Evolutionary conservation across 2,888 invertebrate species (phyloP), one percentile per base, ranked within the genome.

Genomic region (Plagodis dolabraria): DNA sequence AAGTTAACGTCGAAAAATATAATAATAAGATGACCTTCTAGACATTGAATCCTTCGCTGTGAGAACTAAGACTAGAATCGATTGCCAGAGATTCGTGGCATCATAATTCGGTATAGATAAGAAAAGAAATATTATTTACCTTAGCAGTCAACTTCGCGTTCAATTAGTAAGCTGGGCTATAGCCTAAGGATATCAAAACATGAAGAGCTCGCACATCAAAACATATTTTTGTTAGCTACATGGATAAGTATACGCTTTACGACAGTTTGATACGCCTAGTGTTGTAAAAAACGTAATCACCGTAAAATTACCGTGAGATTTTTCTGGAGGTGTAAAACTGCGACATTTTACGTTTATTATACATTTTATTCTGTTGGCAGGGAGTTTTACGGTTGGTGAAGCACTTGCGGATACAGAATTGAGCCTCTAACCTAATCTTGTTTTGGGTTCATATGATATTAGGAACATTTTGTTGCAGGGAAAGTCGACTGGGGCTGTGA

Each of bases 281-380:
- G 55, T 50, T 58, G 64, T 64, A 65, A 67, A 68, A 57, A 35
- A 40, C 10, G 48, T 62, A 54, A 65, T 65, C 48, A 65, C 61
- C 49, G 48, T 40, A 49, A 36, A 52, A 56, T 56, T 52, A 40
- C 45, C 38, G 47, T 8, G 5, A 48, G 49, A 56, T 55, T 58
- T 59, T 59, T 56, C 35, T 10, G 22, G 51, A 42, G 38, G 43
- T 55, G 53, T 52, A 53, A 43, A 50, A 57, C 50, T 43, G 36
- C 48, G 44, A 57, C 58, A 59, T 63, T 57, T 63, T 53, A 57
- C 47, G 53, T 60, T 63, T 63, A 63, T 63, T 63, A 57, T 8
- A 46, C 44, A 12, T 55, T 55, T 63, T 52, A 50, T 63, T 63
- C 45, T 55, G 46, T 48, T 38, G 47, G 48, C 45, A 55, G 34